Conservation (phyloP, 1,140 invertebrate genomes). For the Cherax quadricarinatus region DNA sequence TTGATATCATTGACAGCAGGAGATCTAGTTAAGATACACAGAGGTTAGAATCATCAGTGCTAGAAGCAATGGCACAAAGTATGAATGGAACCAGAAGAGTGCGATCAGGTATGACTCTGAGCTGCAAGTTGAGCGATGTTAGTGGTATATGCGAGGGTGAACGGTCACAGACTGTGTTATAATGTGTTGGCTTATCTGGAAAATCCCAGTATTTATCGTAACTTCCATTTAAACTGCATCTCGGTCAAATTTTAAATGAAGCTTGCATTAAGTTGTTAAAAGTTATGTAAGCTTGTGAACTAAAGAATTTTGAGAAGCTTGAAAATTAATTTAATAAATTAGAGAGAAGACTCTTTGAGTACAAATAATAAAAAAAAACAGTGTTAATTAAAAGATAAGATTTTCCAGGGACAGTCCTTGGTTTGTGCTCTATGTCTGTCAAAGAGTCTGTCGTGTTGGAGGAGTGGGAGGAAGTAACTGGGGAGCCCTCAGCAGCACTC, state of each 20-base stretch:
- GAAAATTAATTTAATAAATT: too few species aligned
- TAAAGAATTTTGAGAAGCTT: neutral
- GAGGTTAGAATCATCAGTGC: too few species aligned
- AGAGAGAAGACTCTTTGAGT: too few species aligned
- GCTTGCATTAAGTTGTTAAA: neutral
- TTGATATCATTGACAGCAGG: too few species aligned
- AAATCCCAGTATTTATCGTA: neutral
- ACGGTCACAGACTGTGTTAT: neutral
- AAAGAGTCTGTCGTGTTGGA: slow-evolving; percentile 17
- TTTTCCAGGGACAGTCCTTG: slow-evolving; percentile 33
- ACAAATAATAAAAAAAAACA: neutral
- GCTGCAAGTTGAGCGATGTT: too few species aligned
- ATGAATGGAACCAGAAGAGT: too few species aligned
- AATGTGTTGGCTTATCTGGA: neutral
- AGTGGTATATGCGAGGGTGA: neutral
- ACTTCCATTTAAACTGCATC: neutral
- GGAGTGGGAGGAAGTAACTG: neutral
- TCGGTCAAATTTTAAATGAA: neutral
- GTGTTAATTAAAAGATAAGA: slow-evolving; percentile 3
- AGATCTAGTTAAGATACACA: too few species aligned
- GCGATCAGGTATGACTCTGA: too few species aligned
- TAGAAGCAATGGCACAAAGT: too few species aligned
- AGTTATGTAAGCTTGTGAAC: neutral
- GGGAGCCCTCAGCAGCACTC: neutral
- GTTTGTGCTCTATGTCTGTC: slow-evolving; percentile 20